phyloP scores from a whole-genome alignment of 1,140 invertebrate species.

The Cotesia vestalis region DNA sequence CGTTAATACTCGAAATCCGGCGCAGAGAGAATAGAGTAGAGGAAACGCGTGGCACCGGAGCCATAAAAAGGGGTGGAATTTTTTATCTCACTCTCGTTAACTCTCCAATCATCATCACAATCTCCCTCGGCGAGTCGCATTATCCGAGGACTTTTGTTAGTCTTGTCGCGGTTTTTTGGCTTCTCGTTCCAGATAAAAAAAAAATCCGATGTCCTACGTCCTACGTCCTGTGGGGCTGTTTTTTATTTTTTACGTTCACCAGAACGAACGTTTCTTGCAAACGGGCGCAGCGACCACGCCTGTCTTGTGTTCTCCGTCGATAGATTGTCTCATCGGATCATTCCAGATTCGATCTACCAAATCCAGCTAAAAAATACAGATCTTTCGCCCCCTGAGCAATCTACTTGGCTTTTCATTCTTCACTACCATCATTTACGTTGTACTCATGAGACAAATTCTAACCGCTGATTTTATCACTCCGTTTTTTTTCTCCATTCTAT shows the following conservation, averaged over 20 bases:
- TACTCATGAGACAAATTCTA: slow-evolving; percentile 30
- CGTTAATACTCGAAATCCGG: slow-evolving; percentile 39
- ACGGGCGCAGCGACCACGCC: slow-evolving; percentile 52
- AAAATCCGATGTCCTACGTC: background rate
- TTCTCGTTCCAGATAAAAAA: slow-evolving; percentile 5
- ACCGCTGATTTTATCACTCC: slow-evolving; percentile 36
- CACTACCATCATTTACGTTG: slow-evolving; percentile 9
- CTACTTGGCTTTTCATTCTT: slow-evolving; percentile 17
- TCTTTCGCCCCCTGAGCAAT: slow-evolving; percentile 20
- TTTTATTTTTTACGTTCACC: slow-evolving; percentile 40
- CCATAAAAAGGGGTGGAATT: slow-evolving; percentile 41
- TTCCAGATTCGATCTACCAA: background rate
- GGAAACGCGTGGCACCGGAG: slow-evolving; percentile 11
- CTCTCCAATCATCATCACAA: slow-evolving; percentile 36
- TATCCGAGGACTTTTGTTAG: slow-evolving; percentile 36
- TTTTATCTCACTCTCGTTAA: slow-evolving; percentile 31
- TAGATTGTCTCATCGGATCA: slow-evolving; percentile 53
- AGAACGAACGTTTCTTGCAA: slow-evolving; percentile 51
- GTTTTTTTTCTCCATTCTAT: slow-evolving; percentile 29
- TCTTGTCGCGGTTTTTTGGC: slow-evolving; percentile 28
- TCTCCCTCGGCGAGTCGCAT: slow-evolving; percentile 45
- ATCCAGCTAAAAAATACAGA: slow-evolving; percentile 31
- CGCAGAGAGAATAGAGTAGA: slow-evolving; percentile 31
- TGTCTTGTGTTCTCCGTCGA: slow-evolving; percentile 58
- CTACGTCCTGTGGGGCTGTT: background rate